A percentile compares a stretch with the other conserved stretches of the same genome.
These are phyloP conservation scores for Caenorhabditis remanei DNA, from an alignment of 1,140 invertebrate genomes.

Conservation along the genomic window DNA sequence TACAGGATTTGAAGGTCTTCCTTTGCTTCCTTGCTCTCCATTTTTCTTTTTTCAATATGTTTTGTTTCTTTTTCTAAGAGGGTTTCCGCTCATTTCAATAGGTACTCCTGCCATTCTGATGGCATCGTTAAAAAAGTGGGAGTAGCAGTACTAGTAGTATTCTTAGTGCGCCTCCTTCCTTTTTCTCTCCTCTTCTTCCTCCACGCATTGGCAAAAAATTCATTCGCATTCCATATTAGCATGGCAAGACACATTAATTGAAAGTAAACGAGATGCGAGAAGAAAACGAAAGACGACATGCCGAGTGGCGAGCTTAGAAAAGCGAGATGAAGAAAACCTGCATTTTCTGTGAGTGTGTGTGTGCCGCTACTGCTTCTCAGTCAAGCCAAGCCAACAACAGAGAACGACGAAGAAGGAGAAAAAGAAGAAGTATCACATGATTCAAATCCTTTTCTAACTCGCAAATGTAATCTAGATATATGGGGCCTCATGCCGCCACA, in stretches of 20 bases:
- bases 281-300: conserved; percentile 47
- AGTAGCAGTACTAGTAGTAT: too few species aligned
- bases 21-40: not conserved
- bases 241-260: conserved; percentile 54
- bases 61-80: too few species aligned
- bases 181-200: not conserved
- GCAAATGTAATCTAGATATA: conserved; percentile 48
- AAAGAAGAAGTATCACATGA: conserved; percentile 51
- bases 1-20: not conserved
- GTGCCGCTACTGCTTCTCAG: not conserved
- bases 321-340: conserved; percentile 39
- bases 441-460: conserved; percentile 49
- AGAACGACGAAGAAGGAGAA: conserved; percentile 36
- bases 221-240: conserved; percentile 51
- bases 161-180: not conserved
- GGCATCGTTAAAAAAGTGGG: not conserved
- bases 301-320: conserved; percentile 4
- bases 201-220: not conserved
- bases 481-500: not conserved
- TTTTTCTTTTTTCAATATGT: not conserved
- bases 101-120: not conserved
- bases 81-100: not conserved
- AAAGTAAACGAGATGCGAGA: conserved; percentile 53
- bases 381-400: not conserved
- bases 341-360: not conserved